Conservation (phyloP, 1,140 invertebrate genomes). For the Branchinecta lindahli region DNA sequence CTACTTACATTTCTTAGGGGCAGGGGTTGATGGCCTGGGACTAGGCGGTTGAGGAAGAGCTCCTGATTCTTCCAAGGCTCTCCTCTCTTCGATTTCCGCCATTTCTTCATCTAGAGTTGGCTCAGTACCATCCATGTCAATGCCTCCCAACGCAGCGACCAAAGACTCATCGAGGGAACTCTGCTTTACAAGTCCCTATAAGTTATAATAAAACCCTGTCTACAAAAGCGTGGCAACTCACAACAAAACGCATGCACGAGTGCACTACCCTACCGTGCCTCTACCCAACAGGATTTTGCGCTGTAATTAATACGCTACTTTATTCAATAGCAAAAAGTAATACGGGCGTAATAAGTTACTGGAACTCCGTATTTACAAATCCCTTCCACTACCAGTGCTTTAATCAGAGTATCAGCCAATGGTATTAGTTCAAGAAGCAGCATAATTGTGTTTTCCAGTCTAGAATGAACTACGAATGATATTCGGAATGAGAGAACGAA, state of each 20-base stretch:
- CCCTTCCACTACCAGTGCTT: no score
- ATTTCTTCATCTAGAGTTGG: constrained; percentile 31
- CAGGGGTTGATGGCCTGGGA: constrained; percentile 37
- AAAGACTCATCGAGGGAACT: constrained; percentile 75
- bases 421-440: no score
- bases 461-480: no score
- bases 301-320: no score
- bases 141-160: constrained; percentile 26
- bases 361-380: no score
- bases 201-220: constrained; percentile 3
- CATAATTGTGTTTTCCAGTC: no score
- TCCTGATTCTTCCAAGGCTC: constrained; percentile 30
- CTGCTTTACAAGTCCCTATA: constrained; percentile 74
- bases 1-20: constrained; percentile 29
- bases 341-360: no score
- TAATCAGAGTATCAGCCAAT: no score
- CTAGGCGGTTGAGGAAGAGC: constrained; percentile 34
- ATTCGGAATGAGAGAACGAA: no score
- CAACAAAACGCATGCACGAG: neutral
- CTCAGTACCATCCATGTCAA: constrained; percentile 40
- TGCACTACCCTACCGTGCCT: neutral
- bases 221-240: neutral
- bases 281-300: no score
- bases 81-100: constrained; percentile 34
- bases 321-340: no score